phyloP scores from a whole-genome alignment of 2,797 vertebrate genomes.

The Natrix natrix region DNA sequence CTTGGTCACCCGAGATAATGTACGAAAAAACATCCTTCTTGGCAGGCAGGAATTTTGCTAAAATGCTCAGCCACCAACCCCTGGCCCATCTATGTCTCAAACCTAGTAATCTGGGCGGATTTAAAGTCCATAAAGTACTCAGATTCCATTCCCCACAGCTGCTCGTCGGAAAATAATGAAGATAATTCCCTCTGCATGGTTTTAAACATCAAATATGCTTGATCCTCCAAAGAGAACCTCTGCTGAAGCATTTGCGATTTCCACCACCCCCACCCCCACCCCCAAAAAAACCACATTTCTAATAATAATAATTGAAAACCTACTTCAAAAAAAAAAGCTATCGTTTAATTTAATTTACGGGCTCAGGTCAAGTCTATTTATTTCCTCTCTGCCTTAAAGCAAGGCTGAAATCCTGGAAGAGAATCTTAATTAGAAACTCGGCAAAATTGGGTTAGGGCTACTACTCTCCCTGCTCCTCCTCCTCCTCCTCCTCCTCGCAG shows the following conservation, averaged over 20 bases:
- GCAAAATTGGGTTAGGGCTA: not conserved
- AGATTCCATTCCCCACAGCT: not conserved
- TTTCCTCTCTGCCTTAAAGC: not conserved
- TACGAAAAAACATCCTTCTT: not conserved
- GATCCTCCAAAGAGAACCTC: not conserved
- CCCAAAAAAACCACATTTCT: not conserved
- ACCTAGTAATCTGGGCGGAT: not conserved
- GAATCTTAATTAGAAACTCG: not conserved
- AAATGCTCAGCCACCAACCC: not conserved
- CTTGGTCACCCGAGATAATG: not conserved
- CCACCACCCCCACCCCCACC: too few relatives aligned
- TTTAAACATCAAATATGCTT: not conserved
- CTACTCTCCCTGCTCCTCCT: too few relatives aligned
- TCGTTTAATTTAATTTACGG: not conserved
- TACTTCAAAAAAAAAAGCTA: not conserved
- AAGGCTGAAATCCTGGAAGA: not conserved
- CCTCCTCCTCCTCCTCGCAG: too few relatives aligned
- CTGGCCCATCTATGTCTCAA: not conserved
- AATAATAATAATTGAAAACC: not conserved
- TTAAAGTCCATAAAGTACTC: not conserved
- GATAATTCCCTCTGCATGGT: not conserved
- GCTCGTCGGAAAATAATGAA: not conserved
- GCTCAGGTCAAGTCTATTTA: not conserved
- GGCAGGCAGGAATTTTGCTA: not conserved
- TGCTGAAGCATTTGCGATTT: not conserved